Evolutionary conservation across 2,113 vertebrate species (phyloP).

Genomic region (Falco punctatus): DNA sequence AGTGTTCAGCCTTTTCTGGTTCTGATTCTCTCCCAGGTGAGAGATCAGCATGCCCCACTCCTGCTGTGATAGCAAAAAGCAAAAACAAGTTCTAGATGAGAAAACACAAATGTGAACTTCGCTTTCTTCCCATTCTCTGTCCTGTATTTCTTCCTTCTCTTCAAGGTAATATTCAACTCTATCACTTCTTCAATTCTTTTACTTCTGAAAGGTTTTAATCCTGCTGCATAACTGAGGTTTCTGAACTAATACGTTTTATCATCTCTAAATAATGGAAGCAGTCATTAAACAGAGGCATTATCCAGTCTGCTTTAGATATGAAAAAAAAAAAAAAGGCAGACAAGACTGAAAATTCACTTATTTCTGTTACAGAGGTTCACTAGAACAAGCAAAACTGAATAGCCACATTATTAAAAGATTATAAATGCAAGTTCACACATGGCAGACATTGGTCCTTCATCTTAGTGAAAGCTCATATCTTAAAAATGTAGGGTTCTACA

Average conservation of each 20-base stretch:
- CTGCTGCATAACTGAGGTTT: not conserved
- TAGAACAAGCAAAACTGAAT: conserved; percentile 44
- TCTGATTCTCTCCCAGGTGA: not conserved
- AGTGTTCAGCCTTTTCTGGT: not conserved
- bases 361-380: not conserved
- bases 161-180: not conserved
- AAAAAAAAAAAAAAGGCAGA: not conserved
- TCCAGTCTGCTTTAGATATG: not conserved
- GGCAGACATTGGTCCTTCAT: not conserved
- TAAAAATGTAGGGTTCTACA: conserved; percentile 48
- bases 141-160: not conserved
- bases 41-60: not conserved
- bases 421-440: conserved; percentile 45
- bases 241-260: not conserved
- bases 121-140: not conserved
- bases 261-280: not conserved
- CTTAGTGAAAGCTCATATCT: conserved; percentile 34
- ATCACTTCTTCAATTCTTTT: not conserved
- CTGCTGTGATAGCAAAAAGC: not conserved
- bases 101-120: not conserved
- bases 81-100: not conserved
- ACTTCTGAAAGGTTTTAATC: conserved; percentile 10
- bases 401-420: conserved; percentile 45
- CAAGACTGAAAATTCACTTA: not conserved
- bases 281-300: not conserved